phyloP scores from a whole-genome alignment of 2,888 invertebrate genomes.

The Timema cristinae region DNA sequence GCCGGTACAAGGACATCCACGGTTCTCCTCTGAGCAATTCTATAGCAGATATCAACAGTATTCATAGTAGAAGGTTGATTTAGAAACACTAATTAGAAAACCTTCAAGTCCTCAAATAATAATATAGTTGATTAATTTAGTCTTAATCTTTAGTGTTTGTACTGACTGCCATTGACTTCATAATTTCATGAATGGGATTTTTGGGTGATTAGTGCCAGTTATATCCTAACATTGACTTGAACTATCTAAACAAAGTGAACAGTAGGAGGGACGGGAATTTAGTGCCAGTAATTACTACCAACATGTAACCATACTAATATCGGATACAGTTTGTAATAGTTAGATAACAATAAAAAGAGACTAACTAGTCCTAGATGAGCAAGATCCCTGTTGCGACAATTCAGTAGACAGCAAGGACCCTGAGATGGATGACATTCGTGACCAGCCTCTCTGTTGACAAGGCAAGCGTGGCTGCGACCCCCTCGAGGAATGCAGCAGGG shows the following conservation, averaged over 20 bases:
- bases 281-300: too few species aligned
- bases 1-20: slow-evolving; percentile 13
- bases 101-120: too few species aligned
- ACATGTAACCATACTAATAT: too few species aligned
- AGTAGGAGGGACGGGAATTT: neutral
- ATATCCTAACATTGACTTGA: slow-evolving; percentile 35
- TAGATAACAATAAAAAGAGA: slow-evolving; percentile 24
- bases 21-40: slow-evolving; percentile 40
- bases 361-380: slow-evolving; percentile 47
- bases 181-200: too few species aligned
- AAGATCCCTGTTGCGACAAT: slow-evolving; percentile 47
- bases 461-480: slow-evolving; percentile 47
- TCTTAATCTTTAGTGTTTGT: too few species aligned
- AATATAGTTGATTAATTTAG: too few species aligned
- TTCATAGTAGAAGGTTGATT: too few species aligned
- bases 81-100: too few species aligned
- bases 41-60: slow-evolving; percentile 38
- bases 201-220: too few species aligned
- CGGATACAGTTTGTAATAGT: too few species aligned
- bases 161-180: too few species aligned
- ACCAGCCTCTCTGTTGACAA: slow-evolving; percentile 44
- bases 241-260: neutral
- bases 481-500: slow-evolving; percentile 53
- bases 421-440: slow-evolving; percentile 53
- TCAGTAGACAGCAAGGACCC: slow-evolving; percentile 49